Evolutionary conservation across 2,797 vertebrate genomes (phyloP).

Genomic region (Rhyacichthys aspro): DNA sequence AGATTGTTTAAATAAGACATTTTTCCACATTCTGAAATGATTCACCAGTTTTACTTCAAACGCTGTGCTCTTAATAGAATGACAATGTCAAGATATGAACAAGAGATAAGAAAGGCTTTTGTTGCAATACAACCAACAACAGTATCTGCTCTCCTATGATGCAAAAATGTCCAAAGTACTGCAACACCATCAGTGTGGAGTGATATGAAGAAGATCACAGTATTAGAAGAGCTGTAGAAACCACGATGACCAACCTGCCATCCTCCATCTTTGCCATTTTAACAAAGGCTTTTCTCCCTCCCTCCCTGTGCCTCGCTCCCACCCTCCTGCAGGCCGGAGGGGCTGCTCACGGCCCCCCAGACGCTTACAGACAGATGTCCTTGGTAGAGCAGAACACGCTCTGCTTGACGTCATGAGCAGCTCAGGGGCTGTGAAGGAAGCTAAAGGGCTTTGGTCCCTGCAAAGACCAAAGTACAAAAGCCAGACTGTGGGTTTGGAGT

Average conservation of each 20-base stretch:
- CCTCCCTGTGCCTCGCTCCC: slow-evolving; percentile 12
- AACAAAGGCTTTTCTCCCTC: slow-evolving; percentile 73
- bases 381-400: slow-evolving; percentile 77
- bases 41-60: slow-evolving; percentile 13
- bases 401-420: slow-evolving; percentile 76
- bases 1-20: too few relatives aligned
- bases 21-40: slow-evolving; percentile 18
- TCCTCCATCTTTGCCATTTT: slow-evolving; percentile 73
- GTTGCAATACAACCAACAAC: slow-evolving; percentile 34
- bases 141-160: slow-evolving; percentile 54
- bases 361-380: slow-evolving; percentile 86
- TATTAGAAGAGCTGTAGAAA: slow-evolving; percentile 53
- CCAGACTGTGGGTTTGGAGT: slow-evolving; percentile 50
- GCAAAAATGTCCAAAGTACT: slow-evolving; percentile 63
- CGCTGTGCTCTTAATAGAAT: slow-evolving; percentile 17
- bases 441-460: slow-evolving; percentile 60
- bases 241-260: slow-evolving; percentile 74
- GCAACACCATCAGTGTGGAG: slow-evolving; percentile 52
- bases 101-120: slow-evolving; percentile 33
- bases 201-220: slow-evolving; percentile 39
- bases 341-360: slow-evolving; percentile 70
- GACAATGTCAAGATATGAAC: slow-evolving; percentile 35
- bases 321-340: slow-evolving; percentile 57
- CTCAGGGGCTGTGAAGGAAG: slow-evolving; percentile 66
- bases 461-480: slow-evolving; percentile 61